Evolutionary conservation across 2,113 vertebrate species (phyloP), one percentile per base, ranked within the genome.

Genomic region (Petromus typicus): DNA sequence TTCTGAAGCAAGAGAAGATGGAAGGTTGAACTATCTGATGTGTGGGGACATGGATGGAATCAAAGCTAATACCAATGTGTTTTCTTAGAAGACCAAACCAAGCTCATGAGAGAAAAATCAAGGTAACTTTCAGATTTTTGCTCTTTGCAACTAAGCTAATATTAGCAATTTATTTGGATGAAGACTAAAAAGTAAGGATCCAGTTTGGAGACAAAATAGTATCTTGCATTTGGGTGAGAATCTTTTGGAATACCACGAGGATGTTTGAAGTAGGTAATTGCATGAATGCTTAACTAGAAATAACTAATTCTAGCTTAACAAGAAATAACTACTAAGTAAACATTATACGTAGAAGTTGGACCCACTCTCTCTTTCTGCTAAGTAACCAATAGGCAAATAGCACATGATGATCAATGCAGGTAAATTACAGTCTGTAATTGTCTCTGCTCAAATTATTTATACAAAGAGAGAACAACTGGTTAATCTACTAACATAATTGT

Each of bases 1-100:
- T 6, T 6, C 17, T 13, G 22, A 13, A 25, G 34, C 37, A 6
- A 4, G 40, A 67, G 43, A 22, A 7, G 22, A 54, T 3, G 20
- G 54, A 73, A 4, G 45, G 48, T 30, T 0, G 2, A 16, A 7
- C 7, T 3, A 1, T 1, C 34, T 13, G 5, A 6, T 3, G 27
- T 25, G 8, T 2, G 7, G 30, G 11, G 78, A 30, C 2, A 6
- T 17, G 27, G n/a, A 56, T 25, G 22, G 73, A n/a, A 40, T 14
- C 1, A 22, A 64, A 54, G n/a, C 40, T 13, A 27, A 25, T 37
- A 3, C 32, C 22, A 3, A 12, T 1, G 5, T 18, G 23, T 54
- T 43, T 57, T 18, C 30, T 61, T 20, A 32, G 32, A 17, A 54
- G 37, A 5, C 54, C 1, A 13, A 25, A 37, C 0, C 32, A 27